Evolutionary conservation across 2,888 invertebrate genomes (phyloP).

Genomic region (Agelastica alni): DNA sequence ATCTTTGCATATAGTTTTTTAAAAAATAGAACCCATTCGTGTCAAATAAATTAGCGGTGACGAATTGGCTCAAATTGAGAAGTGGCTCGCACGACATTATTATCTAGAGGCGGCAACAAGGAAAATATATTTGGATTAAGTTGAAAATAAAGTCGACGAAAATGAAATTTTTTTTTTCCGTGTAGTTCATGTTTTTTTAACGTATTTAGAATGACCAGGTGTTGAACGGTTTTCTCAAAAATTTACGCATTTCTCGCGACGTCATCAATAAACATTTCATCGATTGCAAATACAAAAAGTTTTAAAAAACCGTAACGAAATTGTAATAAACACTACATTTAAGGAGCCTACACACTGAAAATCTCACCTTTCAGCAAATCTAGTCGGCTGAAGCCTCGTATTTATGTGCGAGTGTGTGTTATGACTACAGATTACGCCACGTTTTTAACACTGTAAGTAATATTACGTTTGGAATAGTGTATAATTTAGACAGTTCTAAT

Average conservation of each 20-base stretch:
- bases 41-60: no score
- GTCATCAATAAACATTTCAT: background rate
- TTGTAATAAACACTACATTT: background rate
- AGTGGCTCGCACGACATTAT: no score
- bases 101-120: no score
- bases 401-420: no score
- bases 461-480: background rate
- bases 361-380: constrained; percentile 3
- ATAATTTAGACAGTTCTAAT: background rate
- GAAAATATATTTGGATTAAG: no score
- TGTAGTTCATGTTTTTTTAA: no score
- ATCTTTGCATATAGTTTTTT: no score
- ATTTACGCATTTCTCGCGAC: background rate
- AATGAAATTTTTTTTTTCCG: no score
- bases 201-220: no score
- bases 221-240: background rate
- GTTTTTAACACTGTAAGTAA: background rate
- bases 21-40: no score
- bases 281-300: background rate
- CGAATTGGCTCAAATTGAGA: no score
- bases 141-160: no score
- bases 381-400: background rate
- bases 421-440: constrained; percentile 4
- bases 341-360: constrained; percentile 1
- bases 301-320: background rate